Evolutionary conservation across 2,797 vertebrate species (phyloP), one percentile per base, ranked within the genome.

Genomic region (Phrynocephalus guinanensis): DNA sequence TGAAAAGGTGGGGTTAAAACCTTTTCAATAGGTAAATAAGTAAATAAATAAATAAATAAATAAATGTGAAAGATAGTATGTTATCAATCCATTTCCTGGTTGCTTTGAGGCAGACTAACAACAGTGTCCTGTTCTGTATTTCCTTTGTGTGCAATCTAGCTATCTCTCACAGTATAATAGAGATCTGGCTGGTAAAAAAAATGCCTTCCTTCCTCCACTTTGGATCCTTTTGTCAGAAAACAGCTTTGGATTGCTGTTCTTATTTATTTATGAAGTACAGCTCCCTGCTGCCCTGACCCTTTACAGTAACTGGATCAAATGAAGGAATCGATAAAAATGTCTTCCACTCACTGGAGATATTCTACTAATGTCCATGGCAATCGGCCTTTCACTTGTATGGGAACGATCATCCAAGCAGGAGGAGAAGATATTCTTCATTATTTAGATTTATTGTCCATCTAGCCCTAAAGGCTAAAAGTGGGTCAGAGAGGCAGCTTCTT

Each of bases 251-350:
- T 67, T 86, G 60, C 6, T 86, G 38, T 56, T 70, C n/a, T 92
- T 80, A 83, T 86, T 86, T 82, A 82, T 91, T 88, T 68, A 84
- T 86, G n/a, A 67, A 88, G 63, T 28, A 70, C 0, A 82, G 66
- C 30, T 86, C 26, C 48, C 28, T 63, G 16, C n/a, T 8, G 13
- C 30, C 15, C 30, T 68, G 68, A 30, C 50, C 68, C 87, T 83
- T 90, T 73, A 79, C 38, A 75, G 76, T 76, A 84, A 79, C 44
- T 77, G 72, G 86, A 90, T 82, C 67, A 84, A 87, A 90, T 82
- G 78, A 85, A 90, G 10, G 16, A 86, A 91, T 88, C 63, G 87
- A 68, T 85, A 75, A 86, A 86, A 89, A 84, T 77, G 28, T 8
- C 13, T 80, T 87, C 79, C 70, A 52, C 72, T 52, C 24, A 24